Percentiles rank a stretch among this genome's conserved stretches.
phyloP scores from a whole-genome alignment of 2,113 vertebrate genomes.

The Aphelocoma coerulescens region DNA sequence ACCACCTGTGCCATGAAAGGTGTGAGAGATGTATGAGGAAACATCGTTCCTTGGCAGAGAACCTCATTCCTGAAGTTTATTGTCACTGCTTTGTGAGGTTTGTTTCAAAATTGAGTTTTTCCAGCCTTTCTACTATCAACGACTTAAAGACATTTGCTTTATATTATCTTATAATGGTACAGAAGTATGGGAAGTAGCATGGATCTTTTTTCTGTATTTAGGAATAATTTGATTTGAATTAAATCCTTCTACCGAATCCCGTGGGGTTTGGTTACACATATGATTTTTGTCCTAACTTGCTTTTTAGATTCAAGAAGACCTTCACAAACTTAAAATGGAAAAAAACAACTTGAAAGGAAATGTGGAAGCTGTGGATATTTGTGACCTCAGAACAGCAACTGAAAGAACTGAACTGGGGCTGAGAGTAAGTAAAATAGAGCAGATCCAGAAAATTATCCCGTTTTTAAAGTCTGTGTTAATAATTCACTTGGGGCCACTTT shows the following conservation, averaged over 20 bases:
- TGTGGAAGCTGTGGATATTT: conserved; percentile 42
- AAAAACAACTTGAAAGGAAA: not conserved
- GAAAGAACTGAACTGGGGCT: conserved; percentile 71
- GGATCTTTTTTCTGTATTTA: not conserved
- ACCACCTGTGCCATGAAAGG: accelerated
- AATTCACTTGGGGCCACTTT: not conserved
- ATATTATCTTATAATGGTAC: not conserved
- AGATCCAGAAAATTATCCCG: accelerated
- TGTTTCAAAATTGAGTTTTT: not conserved
- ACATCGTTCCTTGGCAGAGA: not conserved
- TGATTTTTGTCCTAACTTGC: not conserved
- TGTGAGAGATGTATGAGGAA: not conserved
- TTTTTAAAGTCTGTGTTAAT: not conserved
- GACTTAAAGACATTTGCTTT: not conserved
- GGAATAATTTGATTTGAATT: not conserved
- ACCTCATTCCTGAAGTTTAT: not conserved
- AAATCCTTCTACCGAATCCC: not conserved
- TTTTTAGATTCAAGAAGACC: conserved; percentile 78
- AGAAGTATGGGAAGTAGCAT: accelerated
- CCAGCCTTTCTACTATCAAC: accelerated
- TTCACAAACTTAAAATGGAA: conserved; percentile 72
- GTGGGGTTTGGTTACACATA: not conserved
- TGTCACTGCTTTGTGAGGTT: not conserved
- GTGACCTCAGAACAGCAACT: conserved; percentile 68
- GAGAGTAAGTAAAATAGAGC: conserved; percentile 64